Conservation (phyloP, 2,888 invertebrate genomes). For the Lampropteryx suffumata region DNA sequence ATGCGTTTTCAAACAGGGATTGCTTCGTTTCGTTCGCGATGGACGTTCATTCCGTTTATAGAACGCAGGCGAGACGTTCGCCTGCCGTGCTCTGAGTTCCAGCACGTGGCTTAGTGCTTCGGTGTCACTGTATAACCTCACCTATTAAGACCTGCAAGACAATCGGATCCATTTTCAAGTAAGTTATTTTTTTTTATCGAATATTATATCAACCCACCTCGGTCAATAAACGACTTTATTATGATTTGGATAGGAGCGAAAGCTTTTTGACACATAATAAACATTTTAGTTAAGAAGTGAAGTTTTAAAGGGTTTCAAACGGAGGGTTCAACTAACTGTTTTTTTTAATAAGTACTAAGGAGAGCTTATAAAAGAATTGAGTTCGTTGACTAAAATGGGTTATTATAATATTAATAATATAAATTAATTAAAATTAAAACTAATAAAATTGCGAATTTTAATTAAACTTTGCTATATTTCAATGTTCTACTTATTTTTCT, state of each 20-base stretch:
- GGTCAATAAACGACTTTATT: not conserved
- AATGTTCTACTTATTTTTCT: conserved; percentile 3
- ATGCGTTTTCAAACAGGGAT: conserved; percentile 21
- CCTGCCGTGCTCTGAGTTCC: conserved; percentile 43
- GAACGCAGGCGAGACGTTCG: conserved; percentile 56
- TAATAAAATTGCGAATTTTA: no score
- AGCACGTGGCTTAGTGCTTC: conserved; percentile 70
- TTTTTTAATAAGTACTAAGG: no score
- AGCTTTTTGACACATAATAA: conserved; percentile 12
- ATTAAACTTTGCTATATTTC: not conserved
- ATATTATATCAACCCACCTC: no score
- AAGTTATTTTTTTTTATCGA: conserved; percentile 6
- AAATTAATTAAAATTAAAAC: no score
- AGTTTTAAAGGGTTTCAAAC: no score
- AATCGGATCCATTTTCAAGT: conserved; percentile 12
- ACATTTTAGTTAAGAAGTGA: not conserved
- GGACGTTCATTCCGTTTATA: conserved; percentile 64
- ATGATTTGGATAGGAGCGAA: conserved; percentile 3
- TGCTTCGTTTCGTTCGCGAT: conserved; percentile 27
- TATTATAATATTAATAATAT: no score
- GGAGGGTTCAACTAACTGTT: not conserved
- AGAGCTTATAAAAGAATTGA: no score
- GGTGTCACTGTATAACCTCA: conserved; percentile 57
- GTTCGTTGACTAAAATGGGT: not conserved
- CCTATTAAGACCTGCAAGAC: conserved; percentile 30